phyloP scores from a whole-genome alignment of 2,113 vertebrate genomes.

The Cricetomys ansorgei region DNA sequence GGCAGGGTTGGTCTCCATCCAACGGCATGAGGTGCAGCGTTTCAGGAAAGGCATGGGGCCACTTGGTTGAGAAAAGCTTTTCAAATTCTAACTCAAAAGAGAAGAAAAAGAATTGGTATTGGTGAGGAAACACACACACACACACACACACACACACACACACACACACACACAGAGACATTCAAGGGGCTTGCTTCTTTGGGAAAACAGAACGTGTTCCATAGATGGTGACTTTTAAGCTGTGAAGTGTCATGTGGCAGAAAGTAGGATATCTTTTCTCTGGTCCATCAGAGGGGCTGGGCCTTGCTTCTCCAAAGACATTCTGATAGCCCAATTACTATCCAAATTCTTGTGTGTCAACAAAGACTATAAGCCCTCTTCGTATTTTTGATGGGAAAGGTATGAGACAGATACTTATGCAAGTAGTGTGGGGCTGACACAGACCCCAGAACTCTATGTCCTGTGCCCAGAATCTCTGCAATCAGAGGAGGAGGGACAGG shows the following conservation, averaged over 20 bases:
- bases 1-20: neutral
- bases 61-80: neutral
- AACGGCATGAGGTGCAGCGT: neutral
- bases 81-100: slow-evolving; percentile 1
- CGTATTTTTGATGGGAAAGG: neutral
- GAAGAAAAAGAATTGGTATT: neutral
- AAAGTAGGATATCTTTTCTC: too few species aligned
- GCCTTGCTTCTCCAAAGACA: neutral
- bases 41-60: neutral
- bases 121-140: neutral
- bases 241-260: neutral
- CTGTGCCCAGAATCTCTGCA: neutral
- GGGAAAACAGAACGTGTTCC: neutral
- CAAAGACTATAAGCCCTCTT: neutral
- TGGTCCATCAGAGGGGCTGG: neutral
- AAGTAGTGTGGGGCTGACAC: neutral
- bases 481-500: neutral
- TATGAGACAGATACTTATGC: neutral
- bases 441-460: neutral
- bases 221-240: neutral
- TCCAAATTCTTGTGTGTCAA: neutral
- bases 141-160: too few species aligned
- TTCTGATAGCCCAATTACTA: neutral
- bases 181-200: neutral
- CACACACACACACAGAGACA: too few species aligned